Evolutionary conservation across 92 coral and sea anemone species (phyloP).

Genomic region (Pocillopora meandrina): DNA sequence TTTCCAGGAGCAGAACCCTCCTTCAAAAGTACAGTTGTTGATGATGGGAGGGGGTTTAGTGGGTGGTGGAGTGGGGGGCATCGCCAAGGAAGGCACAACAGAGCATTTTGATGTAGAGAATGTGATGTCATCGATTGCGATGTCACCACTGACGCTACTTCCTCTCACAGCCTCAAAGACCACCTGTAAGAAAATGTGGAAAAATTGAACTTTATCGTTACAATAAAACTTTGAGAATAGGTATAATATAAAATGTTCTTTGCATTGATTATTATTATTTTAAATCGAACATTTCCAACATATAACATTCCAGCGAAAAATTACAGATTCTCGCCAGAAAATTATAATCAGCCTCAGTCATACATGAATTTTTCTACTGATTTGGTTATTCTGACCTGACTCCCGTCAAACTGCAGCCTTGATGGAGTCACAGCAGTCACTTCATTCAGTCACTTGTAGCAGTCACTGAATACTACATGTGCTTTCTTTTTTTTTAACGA

Average conservation of each 20-base stretch:
- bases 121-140: conserved; percentile 90
- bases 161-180: conserved; percentile 95
- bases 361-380: no score
- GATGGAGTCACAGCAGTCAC: no score
- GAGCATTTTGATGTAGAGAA: conserved; percentile 70
- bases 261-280: no score
- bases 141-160: conserved; percentile 83
- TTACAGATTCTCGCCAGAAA: no score
- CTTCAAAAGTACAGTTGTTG: conserved; percentile 96
- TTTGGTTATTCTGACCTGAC: no score
- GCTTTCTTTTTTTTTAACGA: not conserved
- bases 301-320: no score
- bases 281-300: no score
- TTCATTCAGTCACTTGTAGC: no score
- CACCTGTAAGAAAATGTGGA: conserved; percentile 46
- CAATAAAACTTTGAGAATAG: not conserved
- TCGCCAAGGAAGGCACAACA: conserved; percentile 78
- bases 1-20: conserved; percentile 87
- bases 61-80: conserved; percentile 94
- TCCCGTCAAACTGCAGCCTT: no score
- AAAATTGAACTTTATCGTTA: not conserved
- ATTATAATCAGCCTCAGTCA: no score
- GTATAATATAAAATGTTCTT: no score
- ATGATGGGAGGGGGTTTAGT: conserved; percentile 88
- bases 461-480: not conserved